These are phyloP conservation scores for Scatophagus argus DNA, from an alignment of 2,113 vertebrate genomes.

Conservation along the genomic window DNA sequence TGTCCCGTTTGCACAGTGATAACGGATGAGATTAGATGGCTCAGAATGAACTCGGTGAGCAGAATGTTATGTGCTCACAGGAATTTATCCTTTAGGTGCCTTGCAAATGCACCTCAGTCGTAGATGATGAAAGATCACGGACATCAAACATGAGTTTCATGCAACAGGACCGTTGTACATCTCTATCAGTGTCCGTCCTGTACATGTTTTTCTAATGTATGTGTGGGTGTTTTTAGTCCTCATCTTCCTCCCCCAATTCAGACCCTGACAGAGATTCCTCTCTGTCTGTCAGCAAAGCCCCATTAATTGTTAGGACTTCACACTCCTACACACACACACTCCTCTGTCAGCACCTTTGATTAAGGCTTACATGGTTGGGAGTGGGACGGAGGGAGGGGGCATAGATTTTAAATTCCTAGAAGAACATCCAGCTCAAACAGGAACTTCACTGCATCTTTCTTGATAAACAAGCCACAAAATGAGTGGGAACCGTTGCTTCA, in stretches of 20 bases:
- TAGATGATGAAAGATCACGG: background rate
- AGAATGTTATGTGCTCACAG: background rate
- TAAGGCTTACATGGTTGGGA: conserved; percentile 38
- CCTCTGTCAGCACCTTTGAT: conserved; percentile 62
- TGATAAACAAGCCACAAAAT: background rate
- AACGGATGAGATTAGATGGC: too few species aligned
- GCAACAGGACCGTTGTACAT: background rate
- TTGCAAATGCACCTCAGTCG: background rate
- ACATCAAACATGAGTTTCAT: too few species aligned
- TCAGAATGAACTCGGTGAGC: too few species aligned
- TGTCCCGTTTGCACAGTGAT: background rate
- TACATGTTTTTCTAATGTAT: background rate
- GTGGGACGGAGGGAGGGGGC: too few species aligned
- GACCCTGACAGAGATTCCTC: conserved; percentile 47
- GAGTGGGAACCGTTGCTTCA: background rate
- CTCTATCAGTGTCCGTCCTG: conserved; percentile 2
- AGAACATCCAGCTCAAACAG: conserved; percentile 32
- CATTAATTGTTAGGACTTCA: conserved; percentile 38
- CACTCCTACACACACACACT: background rate
- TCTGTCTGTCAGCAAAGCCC: conserved; percentile 47
- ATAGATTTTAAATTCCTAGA: conserved; percentile 35
- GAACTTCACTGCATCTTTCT: conserved; percentile 14
- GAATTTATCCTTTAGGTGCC: background rate
- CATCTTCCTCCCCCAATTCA: background rate
- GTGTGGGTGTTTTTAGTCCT: conserved; percentile 5